Base-by-base conservation (phyloP, 1,140 invertebrate species). In the Drosophila nasuta region DNA sequence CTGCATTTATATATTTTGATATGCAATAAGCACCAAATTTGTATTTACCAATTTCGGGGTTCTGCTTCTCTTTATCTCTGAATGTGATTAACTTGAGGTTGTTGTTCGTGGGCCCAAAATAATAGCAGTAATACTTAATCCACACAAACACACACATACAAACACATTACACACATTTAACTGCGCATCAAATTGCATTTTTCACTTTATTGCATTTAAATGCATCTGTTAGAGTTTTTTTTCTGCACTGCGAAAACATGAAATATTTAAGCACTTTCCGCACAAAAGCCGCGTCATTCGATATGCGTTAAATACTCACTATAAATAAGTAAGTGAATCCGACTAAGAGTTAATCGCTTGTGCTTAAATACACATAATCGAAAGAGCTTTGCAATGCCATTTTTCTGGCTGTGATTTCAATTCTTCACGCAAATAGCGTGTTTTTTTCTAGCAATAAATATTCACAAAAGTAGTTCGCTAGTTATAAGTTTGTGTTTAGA, bases 31-130 rank as follows among this genome's bases (percentile, higher is more conserved):
- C 48, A 28, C 49, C 17, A 48, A 54, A 60, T 54, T 38, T 48
- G 56, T 66, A 57, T 66, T 66, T 66, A 51, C 52, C 69, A 72
- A 72, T 66, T 72, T 72, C 6, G 0, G 15, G 6, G 1, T 52
- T n/a, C 20, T 51, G 2, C 13, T 35, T 2, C 52, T 38, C 3
- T 25, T 25, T 2, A 25, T 25, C 28, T 2, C 3, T 43, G 41
- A 5, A 3, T 28, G 49, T 30, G 49, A 54, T 54, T 54, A 33
- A 54, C 30, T 54, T 33, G 30, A 54, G 28, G 49, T 52, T 25
- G 49, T 28, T 52, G 11, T 25, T 10, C 11, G 28, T 25, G 28
- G 6, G 6, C 3, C 13, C 28, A n/a, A 51, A 33, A 35, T 30
- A 52, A 13, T 13, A 33, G 8, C 17, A 13, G 13, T 46, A 7